Conservation (phyloP, 2,113 vertebrate genomes). For the Falcunculus frontatus region DNA sequence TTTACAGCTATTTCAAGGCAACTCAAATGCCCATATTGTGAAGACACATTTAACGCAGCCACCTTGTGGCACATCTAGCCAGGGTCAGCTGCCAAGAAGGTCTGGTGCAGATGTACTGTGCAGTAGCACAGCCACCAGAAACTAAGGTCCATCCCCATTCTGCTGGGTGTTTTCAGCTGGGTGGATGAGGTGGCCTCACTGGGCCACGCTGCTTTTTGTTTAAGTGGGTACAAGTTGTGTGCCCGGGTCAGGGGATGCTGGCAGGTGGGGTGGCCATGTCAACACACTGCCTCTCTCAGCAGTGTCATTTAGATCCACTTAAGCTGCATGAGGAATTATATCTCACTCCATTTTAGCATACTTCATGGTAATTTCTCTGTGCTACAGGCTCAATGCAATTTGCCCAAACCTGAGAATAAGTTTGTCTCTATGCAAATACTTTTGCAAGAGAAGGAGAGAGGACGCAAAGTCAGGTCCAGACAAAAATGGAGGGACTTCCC, state of each 20-base stretch:
- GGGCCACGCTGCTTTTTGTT: fast-evolving
- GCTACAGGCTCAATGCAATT: not conserved
- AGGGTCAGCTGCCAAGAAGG: not conserved
- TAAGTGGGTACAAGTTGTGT: fast-evolving
- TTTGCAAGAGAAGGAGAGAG: not conserved
- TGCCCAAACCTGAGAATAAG: not conserved
- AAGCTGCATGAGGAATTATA: not conserved
- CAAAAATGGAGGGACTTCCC: not conserved
- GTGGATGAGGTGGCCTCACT: not conserved
- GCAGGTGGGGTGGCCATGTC: fast-evolving
- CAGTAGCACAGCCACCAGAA: not conserved
- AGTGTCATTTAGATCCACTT: not conserved
- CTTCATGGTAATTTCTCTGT: not conserved
- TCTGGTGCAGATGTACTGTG: fast-evolving
- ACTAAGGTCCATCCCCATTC: too few relatives aligned
- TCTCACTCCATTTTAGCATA: not conserved
- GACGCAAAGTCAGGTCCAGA: not conserved
- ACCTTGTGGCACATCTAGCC: not conserved
- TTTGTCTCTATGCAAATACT: not conserved
- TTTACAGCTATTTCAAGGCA: not conserved
- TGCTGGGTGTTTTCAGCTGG: not conserved
- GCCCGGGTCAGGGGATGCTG: fast-evolving
- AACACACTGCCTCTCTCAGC: not conserved
- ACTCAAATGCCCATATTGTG: fast-evolving
- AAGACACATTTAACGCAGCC: not conserved